These are phyloP conservation scores for Apamea monoglypha DNA, from an alignment of 2,888 invertebrate species.

Conservation along the genomic window DNA sequence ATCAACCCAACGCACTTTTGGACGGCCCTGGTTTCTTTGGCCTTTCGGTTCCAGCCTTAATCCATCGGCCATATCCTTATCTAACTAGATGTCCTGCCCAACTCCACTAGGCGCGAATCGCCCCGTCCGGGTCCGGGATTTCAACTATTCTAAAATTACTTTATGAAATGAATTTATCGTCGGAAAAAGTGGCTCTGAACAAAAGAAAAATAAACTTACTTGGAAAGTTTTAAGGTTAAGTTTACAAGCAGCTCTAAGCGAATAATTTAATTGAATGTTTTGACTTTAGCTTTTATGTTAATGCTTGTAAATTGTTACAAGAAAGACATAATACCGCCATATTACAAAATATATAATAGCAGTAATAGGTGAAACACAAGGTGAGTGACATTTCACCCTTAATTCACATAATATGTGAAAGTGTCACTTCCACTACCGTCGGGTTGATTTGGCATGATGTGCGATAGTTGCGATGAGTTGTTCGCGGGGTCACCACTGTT, in stretches of 20 bases:
- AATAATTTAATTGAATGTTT: constrained; percentile 17
- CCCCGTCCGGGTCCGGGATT: too few relatives aligned
- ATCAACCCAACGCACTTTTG: too few relatives aligned
- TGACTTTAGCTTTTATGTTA: constrained; percentile 13
- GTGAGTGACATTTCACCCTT: constrained; percentile 50
- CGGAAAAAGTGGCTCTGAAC: neutral
- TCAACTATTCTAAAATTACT: neutral
- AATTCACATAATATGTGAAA: constrained; percentile 53
- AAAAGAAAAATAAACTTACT: too few relatives aligned
- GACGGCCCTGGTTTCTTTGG: too few relatives aligned
- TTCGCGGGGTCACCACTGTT: too few relatives aligned
- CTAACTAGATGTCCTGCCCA: too few relatives aligned
- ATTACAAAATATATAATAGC: constrained; percentile 47
- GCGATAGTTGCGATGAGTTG: too few relatives aligned
- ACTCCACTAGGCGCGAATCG: too few relatives aligned
- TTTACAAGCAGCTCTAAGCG: neutral
- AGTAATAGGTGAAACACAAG: constrained; percentile 27
- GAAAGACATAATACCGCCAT: constrained; percentile 35
- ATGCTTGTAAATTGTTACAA: constrained; percentile 13
- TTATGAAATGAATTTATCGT: neutral
- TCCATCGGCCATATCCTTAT: too few relatives aligned
- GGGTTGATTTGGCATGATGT: too few relatives aligned
- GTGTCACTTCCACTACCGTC: too few relatives aligned
- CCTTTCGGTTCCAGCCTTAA: too few relatives aligned
- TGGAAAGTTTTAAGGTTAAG: neutral